phyloP scores from a whole-genome alignment of 2,797 vertebrate species.

The Ispidina picta region DNA sequence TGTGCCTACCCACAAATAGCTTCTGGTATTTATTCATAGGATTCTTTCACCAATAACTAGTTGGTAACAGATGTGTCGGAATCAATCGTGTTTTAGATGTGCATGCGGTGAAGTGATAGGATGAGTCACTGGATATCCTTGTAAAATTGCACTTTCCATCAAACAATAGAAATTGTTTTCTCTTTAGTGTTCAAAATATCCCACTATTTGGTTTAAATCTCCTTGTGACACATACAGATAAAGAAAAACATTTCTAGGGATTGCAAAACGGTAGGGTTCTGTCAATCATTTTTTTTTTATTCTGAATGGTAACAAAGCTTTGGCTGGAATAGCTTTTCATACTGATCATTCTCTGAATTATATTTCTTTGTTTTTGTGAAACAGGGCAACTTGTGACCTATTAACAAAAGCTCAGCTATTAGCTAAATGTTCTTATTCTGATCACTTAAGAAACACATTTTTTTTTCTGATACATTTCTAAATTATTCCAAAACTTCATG shows the following conservation, averaged over 20 bases:
- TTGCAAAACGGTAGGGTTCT: constrained; percentile 64
- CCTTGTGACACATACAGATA: constrained; percentile 71
- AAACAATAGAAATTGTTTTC: constrained; percentile 70
- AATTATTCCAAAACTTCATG: not conserved
- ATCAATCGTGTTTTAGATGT: constrained; percentile 74
- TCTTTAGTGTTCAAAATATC: constrained; percentile 73
- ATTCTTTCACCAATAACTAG: constrained; percentile 80
- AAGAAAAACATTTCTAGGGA: constrained; percentile 69
- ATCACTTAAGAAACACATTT: not conserved
- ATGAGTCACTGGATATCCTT: constrained; percentile 53
- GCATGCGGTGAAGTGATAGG: constrained; percentile 54
- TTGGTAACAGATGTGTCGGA: constrained; percentile 78
- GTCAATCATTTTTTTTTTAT: constrained; percentile 63
- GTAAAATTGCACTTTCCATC: constrained; percentile 71
- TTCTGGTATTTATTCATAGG: constrained; percentile 86
- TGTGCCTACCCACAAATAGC: constrained; percentile 75
- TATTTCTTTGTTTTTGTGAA: constrained; percentile 38
- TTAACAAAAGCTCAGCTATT: not conserved
- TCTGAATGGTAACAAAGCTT: constrained; percentile 33
- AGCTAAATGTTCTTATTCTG: not conserved
- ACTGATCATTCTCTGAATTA: constrained; percentile 52
- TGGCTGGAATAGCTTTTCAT: not conserved
- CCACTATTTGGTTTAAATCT: constrained; percentile 73
- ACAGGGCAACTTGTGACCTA: not conserved
- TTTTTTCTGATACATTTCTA: not conserved